These are phyloP conservation scores for Sylvia borin DNA, from an alignment of 2,797 vertebrate genomes.

Conservation along the genomic window DNA sequence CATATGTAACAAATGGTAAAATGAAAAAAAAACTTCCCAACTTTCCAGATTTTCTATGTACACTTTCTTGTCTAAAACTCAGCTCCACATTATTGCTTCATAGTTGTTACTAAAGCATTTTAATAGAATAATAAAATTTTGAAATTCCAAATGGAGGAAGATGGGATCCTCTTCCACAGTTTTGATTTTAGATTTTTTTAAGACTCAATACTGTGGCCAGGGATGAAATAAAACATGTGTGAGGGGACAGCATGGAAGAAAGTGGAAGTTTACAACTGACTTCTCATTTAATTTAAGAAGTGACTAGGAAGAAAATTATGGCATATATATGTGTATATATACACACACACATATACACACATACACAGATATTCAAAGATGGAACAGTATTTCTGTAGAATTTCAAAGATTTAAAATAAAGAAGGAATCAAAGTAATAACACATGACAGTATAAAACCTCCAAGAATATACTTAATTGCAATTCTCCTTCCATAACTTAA, in stretches of 20 bases:
- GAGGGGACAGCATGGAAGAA: not conserved
- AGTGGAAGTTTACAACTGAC: not conserved
- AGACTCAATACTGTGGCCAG: not conserved
- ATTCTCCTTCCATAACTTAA: not conserved
- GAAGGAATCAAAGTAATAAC: not conserved
- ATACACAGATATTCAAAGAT: not conserved
- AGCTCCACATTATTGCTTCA: conserved; percentile 17
- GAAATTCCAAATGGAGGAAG: not conserved
- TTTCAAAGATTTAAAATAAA: not conserved
- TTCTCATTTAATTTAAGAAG: not conserved
- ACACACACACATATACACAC: not conserved
- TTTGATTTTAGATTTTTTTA: not conserved
- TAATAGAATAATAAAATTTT: not conserved
- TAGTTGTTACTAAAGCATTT: not conserved
- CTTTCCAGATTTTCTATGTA: not conserved
- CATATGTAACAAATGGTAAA: conserved; percentile 1
- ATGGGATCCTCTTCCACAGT: not conserved
- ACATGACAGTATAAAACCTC: not conserved
- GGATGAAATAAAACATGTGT: not conserved
- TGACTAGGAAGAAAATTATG: not conserved
- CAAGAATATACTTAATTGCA: not conserved
- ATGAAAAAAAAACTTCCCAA: not conserved
- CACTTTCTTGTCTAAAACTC: conserved; percentile 26
- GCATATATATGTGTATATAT: not conserved
- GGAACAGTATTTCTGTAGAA: not conserved